phyloP scores from a whole-genome alignment of 2,113 vertebrate genomes.

The Mystacornis crossleyi region DNA sequence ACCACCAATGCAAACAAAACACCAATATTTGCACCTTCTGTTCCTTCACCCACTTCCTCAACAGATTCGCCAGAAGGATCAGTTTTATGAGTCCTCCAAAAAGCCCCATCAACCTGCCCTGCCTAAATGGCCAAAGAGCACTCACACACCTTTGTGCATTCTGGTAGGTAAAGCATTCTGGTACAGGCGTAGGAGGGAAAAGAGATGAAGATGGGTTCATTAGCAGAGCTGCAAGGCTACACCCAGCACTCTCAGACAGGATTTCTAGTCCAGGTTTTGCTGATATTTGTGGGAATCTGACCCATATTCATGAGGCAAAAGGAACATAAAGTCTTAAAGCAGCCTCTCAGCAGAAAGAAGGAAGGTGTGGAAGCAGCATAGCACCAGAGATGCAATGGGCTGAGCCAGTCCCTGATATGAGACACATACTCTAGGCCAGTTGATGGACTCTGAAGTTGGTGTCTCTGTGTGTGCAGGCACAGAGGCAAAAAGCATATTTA shows the following conservation, averaged over 20 bases:
- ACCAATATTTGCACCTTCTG: not conserved
- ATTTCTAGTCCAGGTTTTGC: not conserved
- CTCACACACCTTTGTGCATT: not conserved
- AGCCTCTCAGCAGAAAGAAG: not conserved
- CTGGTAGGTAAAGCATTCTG: not conserved
- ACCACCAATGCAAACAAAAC: not conserved
- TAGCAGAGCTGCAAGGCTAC: not conserved
- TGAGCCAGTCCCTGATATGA: not conserved
- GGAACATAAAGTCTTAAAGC: not conserved
- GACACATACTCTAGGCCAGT: not conserved
- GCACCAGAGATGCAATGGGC: accelerated
- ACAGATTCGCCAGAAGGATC: not conserved
- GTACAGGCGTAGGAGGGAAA: accelerated
- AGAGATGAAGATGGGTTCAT: not conserved
- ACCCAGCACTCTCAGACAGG: not conserved
- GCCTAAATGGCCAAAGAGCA: not conserved
- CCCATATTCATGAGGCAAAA: not conserved
- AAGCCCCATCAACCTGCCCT: not conserved
- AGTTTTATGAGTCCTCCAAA: not conserved
- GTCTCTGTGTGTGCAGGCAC: not conserved
- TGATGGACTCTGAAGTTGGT: not conserved
- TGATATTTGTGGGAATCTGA: not conserved
- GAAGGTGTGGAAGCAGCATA: not conserved
- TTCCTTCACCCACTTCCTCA: not conserved
- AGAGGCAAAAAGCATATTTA: not conserved